Evolutionary conservation across 2,888 invertebrate species (phyloP), one percentile per base, ranked within the genome.

Genomic region (Lasioglossum oenotherae): DNA sequence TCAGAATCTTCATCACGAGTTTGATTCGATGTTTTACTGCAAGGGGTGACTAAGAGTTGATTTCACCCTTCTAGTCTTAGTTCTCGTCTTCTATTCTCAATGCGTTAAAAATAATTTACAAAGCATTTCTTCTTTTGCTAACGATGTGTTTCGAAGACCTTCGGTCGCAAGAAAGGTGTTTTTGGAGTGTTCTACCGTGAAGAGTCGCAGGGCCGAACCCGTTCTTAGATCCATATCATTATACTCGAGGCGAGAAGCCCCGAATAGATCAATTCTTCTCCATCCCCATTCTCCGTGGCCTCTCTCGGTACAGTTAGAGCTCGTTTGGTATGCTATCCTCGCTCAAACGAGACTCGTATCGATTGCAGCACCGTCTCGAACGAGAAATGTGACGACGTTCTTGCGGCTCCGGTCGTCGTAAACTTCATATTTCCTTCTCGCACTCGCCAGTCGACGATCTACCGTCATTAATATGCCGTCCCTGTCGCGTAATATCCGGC

Each of bases 311-410:
- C 84, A 74, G 84, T 82, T 84, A 80, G 74, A 46, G 80, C 76
- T 87, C 80, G 75, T 86, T 82, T 64, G 19, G 77, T 69, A 88
- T 86, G 81, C 85, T 84, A 89, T 81, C 53, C 87, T 78, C 89
- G 78, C 80, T 53, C 79, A 64, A 77, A 86, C 74, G 67, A 79
- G 80, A 78, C 71, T 49, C 77, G 46, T 76, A 86, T 86, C 79
- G 81, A 87, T 79, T 81, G 44, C 75, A 46, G 81, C 23, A 35
- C 57, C 57, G 49, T 4, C 57, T 4, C 74, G 79, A 82, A 83
- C 79, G 74, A 77, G 81, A 86, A 57, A 88, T 86, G 75, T 71
- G 23, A 16, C 46, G 57, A 31, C 72, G 75, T 64, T 27, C 57
- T 73, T 74, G 57, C 31, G 64, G 64, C 60, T 19, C 19, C n/a